phyloP scores from a whole-genome alignment of 2,888 invertebrate species.

The Platycheirus rosarum region DNA sequence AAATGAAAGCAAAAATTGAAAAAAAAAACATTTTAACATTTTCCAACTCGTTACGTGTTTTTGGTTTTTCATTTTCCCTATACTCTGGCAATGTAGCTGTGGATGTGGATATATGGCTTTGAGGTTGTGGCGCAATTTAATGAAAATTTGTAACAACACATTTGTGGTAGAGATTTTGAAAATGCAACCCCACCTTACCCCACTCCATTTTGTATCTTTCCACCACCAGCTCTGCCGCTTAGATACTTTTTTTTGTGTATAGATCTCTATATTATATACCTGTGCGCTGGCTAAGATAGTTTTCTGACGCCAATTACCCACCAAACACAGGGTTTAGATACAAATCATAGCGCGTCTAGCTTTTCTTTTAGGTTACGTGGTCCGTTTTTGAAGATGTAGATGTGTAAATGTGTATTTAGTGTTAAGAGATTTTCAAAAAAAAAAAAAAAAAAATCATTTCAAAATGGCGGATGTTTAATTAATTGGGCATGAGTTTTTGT shows the following conservation, averaged over 20 bases:
- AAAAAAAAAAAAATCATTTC: conserved; percentile 31
- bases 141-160: conserved; percentile 70
- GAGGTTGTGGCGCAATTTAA: conserved; percentile 69
- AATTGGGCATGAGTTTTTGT: conserved; percentile 71
- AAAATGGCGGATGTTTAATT: conserved; percentile 71
- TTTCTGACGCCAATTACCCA: conserved; percentile 70
- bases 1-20: conserved; percentile 55
- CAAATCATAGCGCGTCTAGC: conserved; percentile 68
- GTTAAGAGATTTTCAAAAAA: conserved; percentile 18
- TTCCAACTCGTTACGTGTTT: conserved; percentile 70
- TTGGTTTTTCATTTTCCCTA: conserved; percentile 24
- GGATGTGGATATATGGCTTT: conserved; percentile 22
- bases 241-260: conserved; percentile 42
- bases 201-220: neutral
- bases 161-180: conserved; percentile 56
- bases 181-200: conserved; percentile 11
- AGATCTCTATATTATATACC: conserved; percentile 29
- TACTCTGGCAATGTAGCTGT: conserved; percentile 6
- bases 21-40: conserved; percentile 53
- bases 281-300: conserved; percentile 43
- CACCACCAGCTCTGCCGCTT: conserved; percentile 1
- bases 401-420: conserved; percentile 4
- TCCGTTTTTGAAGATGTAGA: conserved; percentile 18
- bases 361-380: conserved; percentile 67
- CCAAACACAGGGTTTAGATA: conserved; percentile 58